Evolutionary conservation across 2,888 invertebrate genomes (phyloP), one percentile per base, ranked within the genome.

Genomic region (Aethes cnicana): DNA sequence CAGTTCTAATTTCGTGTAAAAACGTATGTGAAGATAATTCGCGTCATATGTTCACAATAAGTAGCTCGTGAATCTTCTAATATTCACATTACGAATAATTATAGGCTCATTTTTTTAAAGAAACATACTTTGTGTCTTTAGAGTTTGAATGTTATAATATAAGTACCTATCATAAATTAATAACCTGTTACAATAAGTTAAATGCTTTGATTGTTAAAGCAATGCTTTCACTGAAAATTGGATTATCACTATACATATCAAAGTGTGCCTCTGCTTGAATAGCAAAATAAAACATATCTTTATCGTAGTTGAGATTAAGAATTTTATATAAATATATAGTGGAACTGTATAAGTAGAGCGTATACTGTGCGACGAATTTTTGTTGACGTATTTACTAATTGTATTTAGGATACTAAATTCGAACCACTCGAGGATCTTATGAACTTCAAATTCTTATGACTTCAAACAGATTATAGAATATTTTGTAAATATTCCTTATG

Each of bases 391-490:
- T 83, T 81, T 81, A 78, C 69, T 64, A 77, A 75, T 73, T 77
- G 71, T 81, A 78, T 78, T 73, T 85, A 86, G 85, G 67, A 79
- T 64, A 85, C 77, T 68, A 67, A 65, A 80, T 74, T 81, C 72
- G 82, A 80, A 87, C 84, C 82, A 86, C 83, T 83, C 73, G 74
- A 80, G 66, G 68, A 80, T 87, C 88, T 89, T 88, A 88, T 89
- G 88, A 89, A 85, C 79, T 84, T 78, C 72, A 81, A 77, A 85
- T 80, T 89, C 87, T 89, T 89, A 89, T 87, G 89, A 89, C 86
- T 86, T 81, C 72, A 73, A 77, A 79, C 80, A 82, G 74, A 84
- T 81, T 71, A 77, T 81, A 80, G 68, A 70, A 77, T 83, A 83
- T 85, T 81, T 84, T 88, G 82, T 87, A 86, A 79, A 82, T 84